Conservation (phyloP, 2,797 vertebrate genomes). For the Urosaurus nigricauda region DNA sequence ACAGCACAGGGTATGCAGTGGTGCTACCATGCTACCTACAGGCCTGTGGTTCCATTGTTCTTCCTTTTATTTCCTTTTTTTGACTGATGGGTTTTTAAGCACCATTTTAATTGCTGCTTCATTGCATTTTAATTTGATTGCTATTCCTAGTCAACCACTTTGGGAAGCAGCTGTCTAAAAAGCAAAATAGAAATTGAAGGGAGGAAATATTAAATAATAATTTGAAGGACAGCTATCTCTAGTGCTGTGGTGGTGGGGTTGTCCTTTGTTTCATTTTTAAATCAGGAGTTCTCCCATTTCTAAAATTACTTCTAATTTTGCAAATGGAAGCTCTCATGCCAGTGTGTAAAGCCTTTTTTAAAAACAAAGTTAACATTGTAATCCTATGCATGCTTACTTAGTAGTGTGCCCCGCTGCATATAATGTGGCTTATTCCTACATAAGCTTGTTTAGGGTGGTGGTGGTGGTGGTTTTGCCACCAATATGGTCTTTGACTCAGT, state of each 20-base stretch:
- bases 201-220: background rate
- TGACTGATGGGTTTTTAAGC: background rate
- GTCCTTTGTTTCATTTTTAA: background rate
- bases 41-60: background rate
- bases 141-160: no score
- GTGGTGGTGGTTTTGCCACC: no score
- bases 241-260: no score
- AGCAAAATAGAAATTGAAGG: background rate
- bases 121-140: conserved; percentile 7
- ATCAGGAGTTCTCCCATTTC: background rate
- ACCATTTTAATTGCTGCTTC: background rate
- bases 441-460: no score
- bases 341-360: background rate
- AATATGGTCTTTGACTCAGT: no score
- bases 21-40: background rate
- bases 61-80: background rate
- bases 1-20: no score
- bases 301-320: background rate
- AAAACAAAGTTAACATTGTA: background rate
- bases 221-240: background rate
- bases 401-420: no score
- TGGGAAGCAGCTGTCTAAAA: background rate
- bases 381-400: no score
- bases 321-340: background rate
- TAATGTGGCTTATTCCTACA: no score